These are phyloP conservation scores for Drosophila nannoptera DNA, from an alignment of 1,140 invertebrate species.

Conservation along the genomic window DNA sequence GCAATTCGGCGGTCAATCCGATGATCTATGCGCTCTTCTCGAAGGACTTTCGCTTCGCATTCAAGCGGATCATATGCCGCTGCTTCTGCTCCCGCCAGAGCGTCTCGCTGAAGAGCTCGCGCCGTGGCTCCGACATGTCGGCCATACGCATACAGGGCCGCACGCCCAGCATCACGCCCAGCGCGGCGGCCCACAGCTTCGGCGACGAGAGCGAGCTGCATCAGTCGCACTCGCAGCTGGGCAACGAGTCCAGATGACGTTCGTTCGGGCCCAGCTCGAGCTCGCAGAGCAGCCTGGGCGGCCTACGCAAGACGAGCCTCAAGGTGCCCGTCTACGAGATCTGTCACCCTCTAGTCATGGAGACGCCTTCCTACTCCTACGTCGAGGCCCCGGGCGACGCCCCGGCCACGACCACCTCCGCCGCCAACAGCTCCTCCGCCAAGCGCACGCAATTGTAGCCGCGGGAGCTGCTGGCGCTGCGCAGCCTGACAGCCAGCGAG, in stretches of 20 bases:
- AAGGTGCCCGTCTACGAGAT: constrained; percentile 77
- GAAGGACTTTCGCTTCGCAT: constrained; percentile 90
- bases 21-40: constrained; percentile 94
- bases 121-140: constrained; percentile 85
- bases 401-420: constrained; percentile 29
- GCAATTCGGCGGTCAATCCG: constrained; percentile 93
- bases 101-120: constrained; percentile 70
- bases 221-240: constrained; percentile 79
- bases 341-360: constrained; percentile 78
- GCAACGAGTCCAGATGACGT: constrained; percentile 82
- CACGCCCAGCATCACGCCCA: constrained; percentile 80
- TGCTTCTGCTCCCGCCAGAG: constrained; percentile 79
- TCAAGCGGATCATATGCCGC: constrained; percentile 87
- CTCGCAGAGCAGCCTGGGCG: constrained; percentile 75
- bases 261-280: constrained; percentile 78
- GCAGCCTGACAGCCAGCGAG: constrained; percentile 42
- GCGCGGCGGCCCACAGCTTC: constrained; percentile 78
- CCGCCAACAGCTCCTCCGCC: neutral
- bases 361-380: constrained; percentile 69
- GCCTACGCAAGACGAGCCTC: constrained; percentile 72
- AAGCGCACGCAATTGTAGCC: constrained; percentile 75
- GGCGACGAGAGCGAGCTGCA: constrained; percentile 81
- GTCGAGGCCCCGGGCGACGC: constrained; percentile 50
- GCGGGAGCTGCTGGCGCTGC: constrained; percentile 68
- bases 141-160: constrained; percentile 81